These are phyloP conservation scores for Xestia xanthographa DNA, from an alignment of 2,888 invertebrate species.

Conservation along the genomic window DNA sequence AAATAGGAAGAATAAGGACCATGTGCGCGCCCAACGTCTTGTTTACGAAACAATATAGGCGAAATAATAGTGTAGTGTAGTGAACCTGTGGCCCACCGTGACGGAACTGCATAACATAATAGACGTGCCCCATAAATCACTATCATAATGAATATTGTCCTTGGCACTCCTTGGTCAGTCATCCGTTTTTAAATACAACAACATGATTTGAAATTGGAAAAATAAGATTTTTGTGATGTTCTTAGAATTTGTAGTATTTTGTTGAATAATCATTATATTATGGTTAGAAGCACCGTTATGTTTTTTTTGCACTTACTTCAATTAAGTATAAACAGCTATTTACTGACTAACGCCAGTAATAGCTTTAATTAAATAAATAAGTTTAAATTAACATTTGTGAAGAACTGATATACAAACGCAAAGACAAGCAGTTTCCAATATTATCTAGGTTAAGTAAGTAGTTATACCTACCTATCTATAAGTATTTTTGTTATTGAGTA, in stretches of 20 bases:
- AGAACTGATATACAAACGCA: background rate
- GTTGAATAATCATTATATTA: conserved; percentile 11
- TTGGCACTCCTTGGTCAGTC: conserved; percentile 56
- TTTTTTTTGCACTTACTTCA: background rate
- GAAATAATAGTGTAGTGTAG: conserved; percentile 73
- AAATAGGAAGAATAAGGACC: conserved; percentile 68
- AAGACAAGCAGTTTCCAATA: background rate
- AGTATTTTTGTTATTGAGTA: background rate
- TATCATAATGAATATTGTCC: conserved; percentile 55
- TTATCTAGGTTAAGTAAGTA: background rate
- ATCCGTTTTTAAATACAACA: conserved; percentile 47
- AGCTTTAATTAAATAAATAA: background rate
- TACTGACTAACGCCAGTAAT: background rate
- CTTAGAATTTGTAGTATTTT: conserved; percentile 33
- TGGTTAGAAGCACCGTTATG: conserved; percentile 22
- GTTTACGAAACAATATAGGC: conserved; percentile 84
- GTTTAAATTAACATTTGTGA: background rate
- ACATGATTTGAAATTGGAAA: conserved; percentile 44
- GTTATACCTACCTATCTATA: background rate
- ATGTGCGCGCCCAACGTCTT: conserved; percentile 83
- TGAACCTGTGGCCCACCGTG: conserved; percentile 84
- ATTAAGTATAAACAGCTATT: background rate
- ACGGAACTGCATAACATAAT: conserved; percentile 66
- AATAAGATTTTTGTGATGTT: conserved; percentile 36
- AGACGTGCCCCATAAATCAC: conserved; percentile 63